Evolutionary conservation across 2,113 vertebrate species (phyloP).

Genomic region (Bombycilla garrulus): DNA sequence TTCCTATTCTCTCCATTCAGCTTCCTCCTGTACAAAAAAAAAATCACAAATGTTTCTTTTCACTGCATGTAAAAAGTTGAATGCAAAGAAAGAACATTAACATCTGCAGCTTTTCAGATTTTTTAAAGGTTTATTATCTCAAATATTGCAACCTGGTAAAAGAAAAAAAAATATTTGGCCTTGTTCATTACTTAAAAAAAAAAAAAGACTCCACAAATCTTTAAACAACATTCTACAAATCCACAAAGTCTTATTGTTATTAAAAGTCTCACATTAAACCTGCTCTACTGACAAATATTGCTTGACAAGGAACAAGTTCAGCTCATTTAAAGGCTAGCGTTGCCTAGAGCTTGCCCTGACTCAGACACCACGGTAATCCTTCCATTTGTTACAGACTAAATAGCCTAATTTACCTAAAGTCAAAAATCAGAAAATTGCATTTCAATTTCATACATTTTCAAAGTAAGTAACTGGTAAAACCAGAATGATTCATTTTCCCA

Average conservation of each 20-base stretch:
- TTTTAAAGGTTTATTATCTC: neutral
- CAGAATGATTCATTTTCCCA: neutral
- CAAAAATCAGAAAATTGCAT: neutral
- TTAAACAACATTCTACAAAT: neutral
- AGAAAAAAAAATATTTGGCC: neutral
- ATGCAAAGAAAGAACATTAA: neutral
- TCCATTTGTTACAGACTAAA: neutral
- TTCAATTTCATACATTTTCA: neutral
- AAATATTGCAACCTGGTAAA: neutral
- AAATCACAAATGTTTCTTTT: neutral
- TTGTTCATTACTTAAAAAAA: neutral
- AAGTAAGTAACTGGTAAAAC: neutral
- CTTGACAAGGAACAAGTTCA: constrained; percentile 8
- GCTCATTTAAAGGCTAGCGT: neutral
- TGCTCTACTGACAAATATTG: neutral
- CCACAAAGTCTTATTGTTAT: neutral
- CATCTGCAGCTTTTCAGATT: neutral
- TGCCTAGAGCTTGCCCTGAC: neutral
- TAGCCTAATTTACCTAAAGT: neutral
- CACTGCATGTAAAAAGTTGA: neutral
- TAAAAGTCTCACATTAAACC: neutral
- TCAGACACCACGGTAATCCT: neutral
- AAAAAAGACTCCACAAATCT: neutral
- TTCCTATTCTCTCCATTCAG: neutral
- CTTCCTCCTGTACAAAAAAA: neutral